Conservation (phyloP, 37 sponge, comb jelly and placozoan species). For the Amphimedon queenslandica region DNA sequence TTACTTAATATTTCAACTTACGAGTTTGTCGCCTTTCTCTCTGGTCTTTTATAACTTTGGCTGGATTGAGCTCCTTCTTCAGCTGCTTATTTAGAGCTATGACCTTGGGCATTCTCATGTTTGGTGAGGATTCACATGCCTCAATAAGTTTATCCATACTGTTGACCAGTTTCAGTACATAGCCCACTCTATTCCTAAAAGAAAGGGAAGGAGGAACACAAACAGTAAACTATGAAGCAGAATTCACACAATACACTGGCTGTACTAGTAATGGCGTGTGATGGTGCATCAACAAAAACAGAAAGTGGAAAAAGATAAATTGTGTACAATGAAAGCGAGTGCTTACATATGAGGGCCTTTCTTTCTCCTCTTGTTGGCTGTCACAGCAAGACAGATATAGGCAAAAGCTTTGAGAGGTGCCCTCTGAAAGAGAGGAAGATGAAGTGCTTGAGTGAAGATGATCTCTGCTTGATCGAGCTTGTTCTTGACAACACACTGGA, state of each 20-base stretch:
- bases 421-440: conserved; percentile 61
- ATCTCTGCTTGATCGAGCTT: conserved; percentile 55
- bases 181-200: conserved; percentile 6
- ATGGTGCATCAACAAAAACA: too few relatives aligned
- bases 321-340: too few relatives aligned
- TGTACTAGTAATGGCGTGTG: too few relatives aligned
- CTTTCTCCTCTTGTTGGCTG: conserved; percentile 46
- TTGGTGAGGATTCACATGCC: conserved; percentile 15
- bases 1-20: too few relatives aligned
- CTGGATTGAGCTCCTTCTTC: conserved; percentile 42
- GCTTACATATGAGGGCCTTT: too few relatives aligned
- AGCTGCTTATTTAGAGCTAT: conserved; percentile 41
- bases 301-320: too few relatives aligned
- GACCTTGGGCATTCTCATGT: conserved; percentile 37
- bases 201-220: background rate
- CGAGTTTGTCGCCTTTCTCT: too few relatives aligned
- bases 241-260: too few relatives aligned
- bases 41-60: conserved; percentile 17
- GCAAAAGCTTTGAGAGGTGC: conserved; percentile 47
- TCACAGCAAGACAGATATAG: conserved; percentile 63
- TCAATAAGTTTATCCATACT: conserved; percentile 24
- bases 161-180: conserved; percentile 11
- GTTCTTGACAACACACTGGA: conserved; percentile 49
- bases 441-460: conserved; percentile 63
- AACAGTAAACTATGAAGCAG: too few relatives aligned